phyloP scores from a whole-genome alignment of 64 coral and sea anemone species.

The Anthopleura sola region DNA sequence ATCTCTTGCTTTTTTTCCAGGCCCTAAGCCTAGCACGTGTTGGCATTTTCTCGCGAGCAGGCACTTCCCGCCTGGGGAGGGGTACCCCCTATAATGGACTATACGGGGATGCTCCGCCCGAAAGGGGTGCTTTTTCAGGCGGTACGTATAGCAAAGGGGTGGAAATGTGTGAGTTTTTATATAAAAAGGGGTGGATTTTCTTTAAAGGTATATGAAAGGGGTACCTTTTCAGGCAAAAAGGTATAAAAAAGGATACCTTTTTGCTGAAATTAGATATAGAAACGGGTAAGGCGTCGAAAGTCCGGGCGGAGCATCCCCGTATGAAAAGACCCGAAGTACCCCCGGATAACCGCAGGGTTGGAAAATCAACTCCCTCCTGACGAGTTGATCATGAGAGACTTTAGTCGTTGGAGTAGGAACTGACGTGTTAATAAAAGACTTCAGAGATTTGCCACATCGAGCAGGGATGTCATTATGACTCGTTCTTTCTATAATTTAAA shows the following conservation, averaged over 20 bases:
- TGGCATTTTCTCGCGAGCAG: not conserved
- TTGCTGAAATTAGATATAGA: too few relatives aligned
- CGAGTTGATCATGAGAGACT: not conserved
- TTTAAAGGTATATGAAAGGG: too few relatives aligned
- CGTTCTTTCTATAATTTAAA: not conserved
- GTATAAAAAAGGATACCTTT: too few relatives aligned
- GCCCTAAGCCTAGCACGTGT: not conserved
- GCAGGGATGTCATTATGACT: not conserved
- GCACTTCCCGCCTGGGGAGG: not conserved
- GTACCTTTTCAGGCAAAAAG: too few relatives aligned
- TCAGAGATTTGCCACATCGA: not conserved
- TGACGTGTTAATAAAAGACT: not conserved
- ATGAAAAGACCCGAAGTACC: too few relatives aligned
- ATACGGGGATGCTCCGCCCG: too few relatives aligned
- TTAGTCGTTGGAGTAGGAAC: not conserved
- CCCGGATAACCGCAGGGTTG: not conserved
- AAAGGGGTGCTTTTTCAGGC: not conserved
- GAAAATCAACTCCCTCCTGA: not conserved
- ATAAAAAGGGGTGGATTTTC: too few relatives aligned
- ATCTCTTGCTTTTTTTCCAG: not conserved
- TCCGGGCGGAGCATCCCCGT: too few relatives aligned
- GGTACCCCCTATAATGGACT: too few relatives aligned
- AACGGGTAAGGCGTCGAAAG: too few relatives aligned
- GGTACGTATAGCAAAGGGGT: too few relatives aligned
- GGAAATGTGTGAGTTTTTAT: too few relatives aligned